Evolutionary conservation across 1,140 invertebrate species (phyloP), one percentile per base, ranked within the genome.

Genomic region (Coenobita brevimanus): DNA sequence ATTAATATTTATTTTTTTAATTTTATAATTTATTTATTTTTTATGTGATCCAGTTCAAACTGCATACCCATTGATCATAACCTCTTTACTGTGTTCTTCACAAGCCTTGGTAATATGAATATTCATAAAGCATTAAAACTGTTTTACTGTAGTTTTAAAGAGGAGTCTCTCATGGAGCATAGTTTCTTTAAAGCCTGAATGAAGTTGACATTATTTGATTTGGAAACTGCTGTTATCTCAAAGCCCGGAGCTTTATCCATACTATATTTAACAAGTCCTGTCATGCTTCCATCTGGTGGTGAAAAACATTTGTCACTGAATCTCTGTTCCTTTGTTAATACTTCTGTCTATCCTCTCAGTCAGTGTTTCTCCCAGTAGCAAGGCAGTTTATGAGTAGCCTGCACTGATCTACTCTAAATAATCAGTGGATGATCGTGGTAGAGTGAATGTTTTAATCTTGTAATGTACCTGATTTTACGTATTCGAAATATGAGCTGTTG

Each of bases 311-410:
- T 82, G 80, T 71, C 46, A 64, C 38, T 62, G 50, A 36, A 67
- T 85, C 82, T 85, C 82, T 76, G 82, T 85, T 85, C 82, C 60
- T 60, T 85, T 78, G 69, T 78, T 76, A 75, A 76, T 64, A 33
- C 54, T 85, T 15, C 41, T 76, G 46, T 57, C 54, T 76, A n/a
- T 75, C 43, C 33, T 75, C 71, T 85, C 82, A 85, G 82, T 76
- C 82, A 85, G 82, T 85, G 82, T 85, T 85, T 85, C 82, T 85
- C 82, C 82, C 82, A 85, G 82, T 78, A 85, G 36, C 50, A 57
- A 69, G 64, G 62, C 80, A 60, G 46, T 71, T 85, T 27, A 60
- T 33, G n/a, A 64, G 36, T 85, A 76, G 57, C 71, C 36, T 64
- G 24, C 73, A 64, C 54, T 85, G 54, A 85, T 50, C 82, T 76